phyloP scores from a whole-genome alignment of 2,888 invertebrate genomes.

The Erebia aethiops region DNA sequence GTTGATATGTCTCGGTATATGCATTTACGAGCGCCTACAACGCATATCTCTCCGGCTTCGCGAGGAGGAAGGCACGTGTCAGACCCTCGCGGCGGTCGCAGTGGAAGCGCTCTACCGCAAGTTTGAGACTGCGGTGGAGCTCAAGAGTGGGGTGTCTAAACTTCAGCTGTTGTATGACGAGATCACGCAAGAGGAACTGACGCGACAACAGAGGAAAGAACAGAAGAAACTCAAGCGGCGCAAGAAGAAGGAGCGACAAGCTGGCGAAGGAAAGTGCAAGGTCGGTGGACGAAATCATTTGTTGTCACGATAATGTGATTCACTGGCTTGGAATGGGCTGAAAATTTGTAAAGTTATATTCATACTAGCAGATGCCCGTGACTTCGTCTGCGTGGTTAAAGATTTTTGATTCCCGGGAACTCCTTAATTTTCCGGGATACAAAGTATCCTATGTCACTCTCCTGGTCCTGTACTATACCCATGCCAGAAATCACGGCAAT shows the following conservation, averaged over 20 bases:
- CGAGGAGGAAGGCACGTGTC: slow-evolving; percentile 97
- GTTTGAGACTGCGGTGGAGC: slow-evolving; percentile 95
- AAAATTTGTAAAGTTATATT: no score
- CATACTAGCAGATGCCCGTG: no score
- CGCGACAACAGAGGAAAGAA: slow-evolving; percentile 92
- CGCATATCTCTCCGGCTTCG: slow-evolving; percentile 92
- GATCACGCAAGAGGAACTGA: slow-evolving; percentile 92
- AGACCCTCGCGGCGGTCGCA: slow-evolving; percentile 94
- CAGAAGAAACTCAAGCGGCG: slow-evolving; percentile 91
- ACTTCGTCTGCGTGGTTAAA: no score
- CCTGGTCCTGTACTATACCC: no score
- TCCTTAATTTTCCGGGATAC: no score
- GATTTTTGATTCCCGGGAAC: no score
- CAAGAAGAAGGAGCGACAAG: slow-evolving; percentile 86
- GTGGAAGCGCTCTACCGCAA: slow-evolving; percentile 94
- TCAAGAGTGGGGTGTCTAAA: slow-evolving; percentile 94
- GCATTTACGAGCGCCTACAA: slow-evolving; percentile 94
- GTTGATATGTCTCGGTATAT: slow-evolving; percentile 95
- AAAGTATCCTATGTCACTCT: no score
- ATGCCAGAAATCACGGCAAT: no score
- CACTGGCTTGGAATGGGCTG: no score
- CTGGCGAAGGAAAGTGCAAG: slow-evolving; percentile 74
- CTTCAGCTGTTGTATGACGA: slow-evolving; percentile 94
- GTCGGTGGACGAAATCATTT: slow-evolving; percentile 44
- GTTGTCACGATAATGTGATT: no score